Evolutionary conservation across 2,888 invertebrate genomes (phyloP).

Genomic region (Ichneumon xanthorius): DNA sequence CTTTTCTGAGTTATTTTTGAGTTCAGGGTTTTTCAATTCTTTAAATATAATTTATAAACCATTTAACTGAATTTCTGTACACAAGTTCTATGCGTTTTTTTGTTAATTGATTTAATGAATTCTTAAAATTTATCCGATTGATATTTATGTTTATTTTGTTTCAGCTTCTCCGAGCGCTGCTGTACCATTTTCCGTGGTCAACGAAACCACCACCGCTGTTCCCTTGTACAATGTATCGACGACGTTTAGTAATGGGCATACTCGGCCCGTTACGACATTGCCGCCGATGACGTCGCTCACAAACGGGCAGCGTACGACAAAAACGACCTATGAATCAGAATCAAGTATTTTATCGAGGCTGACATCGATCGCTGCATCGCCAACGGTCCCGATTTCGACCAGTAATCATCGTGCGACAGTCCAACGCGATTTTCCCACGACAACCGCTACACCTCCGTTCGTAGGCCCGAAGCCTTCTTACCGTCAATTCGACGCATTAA

Average conservation of each 20-base stretch:
- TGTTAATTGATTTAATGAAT: neutral
- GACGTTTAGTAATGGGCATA: neutral
- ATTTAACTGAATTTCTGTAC: too few species aligned
- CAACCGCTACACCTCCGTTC: slow-evolving; percentile 41
- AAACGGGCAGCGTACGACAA: neutral
- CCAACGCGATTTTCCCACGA: slow-evolving; percentile 8
- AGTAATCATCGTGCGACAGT: neutral
- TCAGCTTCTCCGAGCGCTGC: slow-evolving; percentile 4
- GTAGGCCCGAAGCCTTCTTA: slow-evolving; percentile 1
- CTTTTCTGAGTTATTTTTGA: too few species aligned
- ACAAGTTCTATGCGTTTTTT: neutral
- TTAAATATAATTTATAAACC: too few species aligned
- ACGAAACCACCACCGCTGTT: slow-evolving; percentile 43
- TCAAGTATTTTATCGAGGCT: neutral
- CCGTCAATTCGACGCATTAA: slow-evolving; percentile 47
- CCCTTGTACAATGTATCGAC: slow-evolving; percentile 10
- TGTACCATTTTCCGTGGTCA: neutral
- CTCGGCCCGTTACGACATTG: slow-evolving; percentile 2
- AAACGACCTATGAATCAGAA: slow-evolving; percentile 1
- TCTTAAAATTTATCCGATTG: neutral
- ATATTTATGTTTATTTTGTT: neutral
- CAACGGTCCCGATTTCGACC: neutral
- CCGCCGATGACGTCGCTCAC: neutral
- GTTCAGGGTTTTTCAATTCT: too few species aligned
- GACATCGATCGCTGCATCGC: slow-evolving; percentile 5